Conservation (phyloP, 2,113 vertebrate species). For the Gnathonemus echidnorhynchus region DNA sequence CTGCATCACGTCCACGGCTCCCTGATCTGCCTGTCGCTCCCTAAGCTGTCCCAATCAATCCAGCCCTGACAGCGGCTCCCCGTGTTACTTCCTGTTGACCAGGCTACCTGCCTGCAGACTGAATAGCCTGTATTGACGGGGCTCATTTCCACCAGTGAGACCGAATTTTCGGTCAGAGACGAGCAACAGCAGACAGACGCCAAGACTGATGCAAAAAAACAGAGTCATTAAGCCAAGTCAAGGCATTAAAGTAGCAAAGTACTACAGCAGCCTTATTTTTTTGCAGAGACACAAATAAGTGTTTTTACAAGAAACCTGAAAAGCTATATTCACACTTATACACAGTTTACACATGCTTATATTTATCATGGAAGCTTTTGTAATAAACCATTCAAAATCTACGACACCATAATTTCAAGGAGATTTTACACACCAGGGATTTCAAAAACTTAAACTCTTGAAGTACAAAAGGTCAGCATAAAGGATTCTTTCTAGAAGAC, state of each 20-base stretch:
- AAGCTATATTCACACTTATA: not conserved
- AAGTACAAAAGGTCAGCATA: slow-evolving; percentile 40
- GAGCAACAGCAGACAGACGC: not conserved
- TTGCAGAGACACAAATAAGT: not conserved
- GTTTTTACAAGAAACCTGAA: not conserved
- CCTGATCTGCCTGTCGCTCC: slow-evolving; percentile 14
- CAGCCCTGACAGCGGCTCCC: not conserved
- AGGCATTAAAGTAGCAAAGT: not conserved
- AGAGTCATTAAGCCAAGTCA: not conserved
- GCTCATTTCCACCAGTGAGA: not conserved
- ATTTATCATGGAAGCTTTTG: not conserved
- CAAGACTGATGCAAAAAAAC: not conserved
- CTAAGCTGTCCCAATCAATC: not conserved
- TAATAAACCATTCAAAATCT: slow-evolving; percentile 1
- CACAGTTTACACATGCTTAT: not conserved
- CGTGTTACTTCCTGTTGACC: not conserved
- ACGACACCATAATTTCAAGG: slow-evolving; percentile 20
- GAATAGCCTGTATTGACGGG: not conserved
- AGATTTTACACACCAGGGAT: slow-evolving; percentile 16
- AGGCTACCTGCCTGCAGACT: not conserved
- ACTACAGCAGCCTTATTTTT: not conserved
- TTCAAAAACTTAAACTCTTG: slow-evolving; percentile 36
- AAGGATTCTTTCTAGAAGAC: slow-evolving; percentile 31
- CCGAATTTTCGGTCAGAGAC: not conserved
- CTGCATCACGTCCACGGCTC: not conserved